Percentiles rank a stretch among this genome's conserved stretches.
Conservation (phyloP, 2,797 vertebrate species). For the Oceanodroma leucorhoa region DNA sequence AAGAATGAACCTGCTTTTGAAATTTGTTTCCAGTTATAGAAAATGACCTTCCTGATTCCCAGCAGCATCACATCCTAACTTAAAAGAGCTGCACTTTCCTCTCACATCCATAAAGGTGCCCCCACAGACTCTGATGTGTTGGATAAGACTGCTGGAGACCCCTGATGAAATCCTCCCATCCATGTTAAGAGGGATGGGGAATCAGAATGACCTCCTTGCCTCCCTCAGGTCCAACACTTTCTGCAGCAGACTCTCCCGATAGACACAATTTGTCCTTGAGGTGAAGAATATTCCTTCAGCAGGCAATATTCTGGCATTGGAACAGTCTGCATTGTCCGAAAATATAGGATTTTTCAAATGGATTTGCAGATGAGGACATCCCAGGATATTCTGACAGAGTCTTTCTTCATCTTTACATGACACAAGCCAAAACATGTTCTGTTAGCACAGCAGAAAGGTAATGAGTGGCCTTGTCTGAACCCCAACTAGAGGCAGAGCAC, state of each 20-base stretch:
- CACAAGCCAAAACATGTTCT: background rate
- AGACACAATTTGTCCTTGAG: background rate
- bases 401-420: background rate
- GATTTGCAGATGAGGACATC: background rate
- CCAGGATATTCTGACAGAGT: background rate
- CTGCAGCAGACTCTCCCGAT: background rate
- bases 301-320: background rate
- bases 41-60: background rate
- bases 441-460: background rate
- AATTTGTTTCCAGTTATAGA: constrained; percentile 22
- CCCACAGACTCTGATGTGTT: background rate
- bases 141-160: background rate
- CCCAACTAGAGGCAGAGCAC: background rate
- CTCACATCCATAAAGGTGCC: background rate
- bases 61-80: background rate
- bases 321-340: rapidly evolving
- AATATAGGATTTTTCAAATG: background rate
- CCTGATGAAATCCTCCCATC: background rate
- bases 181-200: background rate
- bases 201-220: background rate
- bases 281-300: background rate
- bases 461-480: background rate
- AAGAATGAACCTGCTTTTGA: constrained; percentile 7
- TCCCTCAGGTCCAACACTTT: background rate
- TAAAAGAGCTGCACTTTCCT: background rate